Conservation (phyloP, 37 sponge, comb jelly and placozoan genomes). For the Oscarella lobularis region DNA sequence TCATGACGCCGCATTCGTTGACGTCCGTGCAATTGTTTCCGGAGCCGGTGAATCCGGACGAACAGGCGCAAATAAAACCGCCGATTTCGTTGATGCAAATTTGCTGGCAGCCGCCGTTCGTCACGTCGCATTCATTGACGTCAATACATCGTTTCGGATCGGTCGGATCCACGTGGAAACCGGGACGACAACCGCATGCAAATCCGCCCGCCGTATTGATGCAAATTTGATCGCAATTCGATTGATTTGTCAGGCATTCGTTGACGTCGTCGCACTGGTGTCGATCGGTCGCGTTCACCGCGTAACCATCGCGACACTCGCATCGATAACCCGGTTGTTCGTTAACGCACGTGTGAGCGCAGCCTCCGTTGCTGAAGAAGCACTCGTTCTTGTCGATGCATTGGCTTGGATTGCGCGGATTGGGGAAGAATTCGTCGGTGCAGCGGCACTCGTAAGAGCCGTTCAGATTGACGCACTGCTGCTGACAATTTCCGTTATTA, state of each 20-base stretch:
- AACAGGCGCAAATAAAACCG: not conserved
- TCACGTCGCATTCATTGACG: not conserved
- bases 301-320: not conserved
- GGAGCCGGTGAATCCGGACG: not conserved
- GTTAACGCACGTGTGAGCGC: not conserved
- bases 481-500: slow-evolving; percentile 3
- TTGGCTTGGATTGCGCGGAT: not conserved
- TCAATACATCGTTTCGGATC: not conserved
- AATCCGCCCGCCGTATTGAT: slow-evolving; percentile 1
- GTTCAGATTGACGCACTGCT: not conserved
- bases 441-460: not conserved
- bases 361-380: not conserved
- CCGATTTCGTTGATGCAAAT: slow-evolving; percentile 3
- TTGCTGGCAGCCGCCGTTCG: slow-evolving; percentile 8
- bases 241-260: not conserved
- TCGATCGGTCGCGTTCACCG: not conserved
- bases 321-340: not conserved
- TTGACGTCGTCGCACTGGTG: not conserved
- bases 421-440: not conserved
- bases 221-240: not conserved
- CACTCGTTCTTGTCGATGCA: slow-evolving; percentile 5
- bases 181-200: not conserved
- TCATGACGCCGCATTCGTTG: not conserved
- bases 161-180: not conserved
- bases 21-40: not conserved